Base-by-base conservation (phyloP, 2,113 vertebrate species). In the Gallinago paraguaiae region DNA sequence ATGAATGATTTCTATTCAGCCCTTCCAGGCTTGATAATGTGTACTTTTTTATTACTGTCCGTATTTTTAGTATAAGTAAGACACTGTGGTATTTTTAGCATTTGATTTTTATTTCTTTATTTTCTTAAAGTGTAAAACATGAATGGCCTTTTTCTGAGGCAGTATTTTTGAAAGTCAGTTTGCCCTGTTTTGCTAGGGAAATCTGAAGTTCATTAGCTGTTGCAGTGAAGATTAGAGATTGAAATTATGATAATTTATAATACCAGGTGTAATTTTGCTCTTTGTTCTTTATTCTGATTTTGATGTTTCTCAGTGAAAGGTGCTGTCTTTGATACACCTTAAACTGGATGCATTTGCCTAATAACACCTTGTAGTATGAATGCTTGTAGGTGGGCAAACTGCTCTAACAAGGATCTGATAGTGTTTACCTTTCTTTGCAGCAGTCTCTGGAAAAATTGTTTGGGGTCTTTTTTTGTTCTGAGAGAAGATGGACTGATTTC, bases 251-350 rank as follows among this genome's bases (percentile, higher is more conserved):
- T 92, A 86, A 89, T 79, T 72, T 68, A 30, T 77, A 93, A 76
- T 86, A 11, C 35, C 51, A 50, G 53, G 39, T 71, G 20, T 76
- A 87, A 79, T 85, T 89, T 84, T 82, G 17, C 31, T 86, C 65
- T 76, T 90, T 90, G 80, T 87, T 96, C 68, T 93, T 67, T 82
- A 65, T 90, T 75, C 72, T 13, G 20, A 0, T 92, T 94, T 70
- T 93, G 39, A 78, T 90, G 83, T 84, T 92, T 88, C 78, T 85
- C 74, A 69, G 2, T 93, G 88, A 76, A 86, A 93, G 57, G 11
- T 84, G 28, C 65, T 75, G 60, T 81, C 90, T 95, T 95, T 94
- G 90, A 90, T 86, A 79, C 77, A 84, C 89, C 74, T 92, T 94
- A 82, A 89, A 67, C 9, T 57, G 53, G 24, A 41, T 75, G 17